phyloP scores from a whole-genome alignment of 2,113 vertebrate species.

The Spilogale gracilis region DNA sequence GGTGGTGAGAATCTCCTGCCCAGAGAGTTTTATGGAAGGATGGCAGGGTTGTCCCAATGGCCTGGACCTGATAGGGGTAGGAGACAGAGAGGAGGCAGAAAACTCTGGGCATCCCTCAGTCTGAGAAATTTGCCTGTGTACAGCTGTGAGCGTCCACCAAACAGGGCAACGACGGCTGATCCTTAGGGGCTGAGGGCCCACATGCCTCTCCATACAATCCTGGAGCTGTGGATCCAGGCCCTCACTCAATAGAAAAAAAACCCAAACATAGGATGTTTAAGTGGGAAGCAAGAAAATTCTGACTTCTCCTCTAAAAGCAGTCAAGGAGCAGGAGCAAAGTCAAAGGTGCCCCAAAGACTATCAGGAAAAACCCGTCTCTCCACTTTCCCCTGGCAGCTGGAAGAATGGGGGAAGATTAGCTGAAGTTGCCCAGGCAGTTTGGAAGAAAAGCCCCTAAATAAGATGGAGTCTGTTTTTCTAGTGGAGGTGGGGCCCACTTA shows the following conservation, averaged over 20 bases:
- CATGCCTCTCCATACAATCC: neutral
- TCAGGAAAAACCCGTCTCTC: slow-evolving; percentile 70
- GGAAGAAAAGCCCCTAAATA: slow-evolving; percentile 35
- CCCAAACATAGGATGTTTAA: neutral
- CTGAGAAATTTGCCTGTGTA: neutral
- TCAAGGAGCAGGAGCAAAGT: neutral
- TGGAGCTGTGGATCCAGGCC: neutral
- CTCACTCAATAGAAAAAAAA: neutral
- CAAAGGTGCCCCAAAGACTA: neutral
- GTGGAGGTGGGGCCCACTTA: neutral
- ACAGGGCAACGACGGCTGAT: too few species aligned
- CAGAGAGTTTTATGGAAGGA: neutral
- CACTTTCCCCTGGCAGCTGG: neutral
- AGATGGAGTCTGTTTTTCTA: slow-evolving; percentile 12
- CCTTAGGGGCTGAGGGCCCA: neutral
- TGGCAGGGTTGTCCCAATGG: neutral
- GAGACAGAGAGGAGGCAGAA: neutral
- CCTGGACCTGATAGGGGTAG: neutral
- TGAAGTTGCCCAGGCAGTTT: slow-evolving; percentile 28
- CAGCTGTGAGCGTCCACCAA: neutral
- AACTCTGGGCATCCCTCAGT: neutral
- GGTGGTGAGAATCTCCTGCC: neutral
- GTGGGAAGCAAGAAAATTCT: slow-evolving; percentile 20
- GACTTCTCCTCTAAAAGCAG: neutral
- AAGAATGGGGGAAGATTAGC: neutral